Conservation (phyloP, 2,797 vertebrate genomes). For the Cynodonichthys magdalenae region DNA sequence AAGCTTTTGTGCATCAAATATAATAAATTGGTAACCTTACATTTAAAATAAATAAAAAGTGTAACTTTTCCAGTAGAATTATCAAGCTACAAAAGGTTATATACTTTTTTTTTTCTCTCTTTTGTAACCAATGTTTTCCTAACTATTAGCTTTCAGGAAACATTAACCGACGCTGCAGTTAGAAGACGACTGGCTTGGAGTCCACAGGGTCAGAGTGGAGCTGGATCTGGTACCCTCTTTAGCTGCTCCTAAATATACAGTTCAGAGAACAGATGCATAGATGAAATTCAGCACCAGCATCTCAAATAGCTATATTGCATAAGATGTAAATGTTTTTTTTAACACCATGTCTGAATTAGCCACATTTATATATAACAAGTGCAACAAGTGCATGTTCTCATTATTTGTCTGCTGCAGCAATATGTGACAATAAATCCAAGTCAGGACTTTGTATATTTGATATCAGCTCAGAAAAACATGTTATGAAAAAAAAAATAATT, state of each 20-base stretch:
- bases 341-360: slow-evolving; percentile 10
- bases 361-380: slow-evolving; percentile 4
- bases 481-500: background rate
- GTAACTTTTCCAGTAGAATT: no score
- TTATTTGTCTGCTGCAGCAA: slow-evolving; percentile 1
- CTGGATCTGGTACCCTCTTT: slow-evolving; percentile 31
- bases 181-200: background rate
- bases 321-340: slow-evolving; percentile 42
- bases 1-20: no score
- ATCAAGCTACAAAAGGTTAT: no score
- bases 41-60: no score
- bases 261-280: slow-evolving; percentile 36
- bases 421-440: slow-evolving; percentile 2
- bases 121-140: no score
- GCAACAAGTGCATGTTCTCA: background rate
- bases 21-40: no score
- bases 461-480: background rate
- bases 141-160: background rate
- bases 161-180: slow-evolving; percentile 9
- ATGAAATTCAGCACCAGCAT: slow-evolving; percentile 46
- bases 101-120: no score
- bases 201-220: slow-evolving; percentile 6
- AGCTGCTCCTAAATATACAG: slow-evolving; percentile 63
- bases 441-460: background rate
- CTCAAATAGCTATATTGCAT: slow-evolving; percentile 45